Percentiles rank a stretch among this genome's conserved stretches.
phyloP scores from a whole-genome alignment of 2,888 invertebrate genomes.

The Ichneumoninae sp. region DNA sequence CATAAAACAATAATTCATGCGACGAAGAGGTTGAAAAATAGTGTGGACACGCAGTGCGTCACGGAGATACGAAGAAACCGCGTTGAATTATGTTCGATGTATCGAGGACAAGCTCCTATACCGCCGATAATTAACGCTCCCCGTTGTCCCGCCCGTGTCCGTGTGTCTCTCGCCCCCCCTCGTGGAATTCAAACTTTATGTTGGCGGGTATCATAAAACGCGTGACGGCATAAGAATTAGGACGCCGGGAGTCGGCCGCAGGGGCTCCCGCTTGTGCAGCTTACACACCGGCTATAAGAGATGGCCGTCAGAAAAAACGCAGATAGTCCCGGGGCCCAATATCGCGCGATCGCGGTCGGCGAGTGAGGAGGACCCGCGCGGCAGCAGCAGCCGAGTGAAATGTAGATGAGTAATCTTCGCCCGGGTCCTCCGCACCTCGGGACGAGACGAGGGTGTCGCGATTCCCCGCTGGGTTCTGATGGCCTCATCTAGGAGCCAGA shows the following conservation, averaged over 20 bases:
- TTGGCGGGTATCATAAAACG: conserved; percentile 83
- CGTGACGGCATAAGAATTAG: conserved; percentile 83
- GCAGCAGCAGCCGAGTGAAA: conserved; percentile 73
- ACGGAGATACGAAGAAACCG: not conserved
- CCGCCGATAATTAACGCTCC: conserved; percentile 81
- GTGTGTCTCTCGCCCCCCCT: conserved; percentile 55
- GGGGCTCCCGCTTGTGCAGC: conserved; percentile 63
- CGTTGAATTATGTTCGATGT: conserved; percentile 80
- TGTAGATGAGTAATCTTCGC: conserved; percentile 83
- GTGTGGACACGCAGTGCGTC: conserved; percentile 16
- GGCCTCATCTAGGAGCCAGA: conserved; percentile 82
- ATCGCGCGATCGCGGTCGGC: conserved; percentile 61
- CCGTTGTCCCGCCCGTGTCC: conserved; percentile 41
- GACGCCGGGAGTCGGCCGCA: conserved; percentile 74
- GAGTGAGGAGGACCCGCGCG: conserved; percentile 44
- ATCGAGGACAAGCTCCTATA: conserved; percentile 76
- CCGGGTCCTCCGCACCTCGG: conserved; percentile 66
- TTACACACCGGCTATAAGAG: conserved; percentile 36
- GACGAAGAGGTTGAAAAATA: conserved; percentile 12
- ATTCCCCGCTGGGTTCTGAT: conserved; percentile 83
- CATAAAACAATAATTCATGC: conserved; percentile 12
- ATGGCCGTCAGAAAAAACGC: conserved; percentile 12
- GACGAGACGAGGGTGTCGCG: conserved; percentile 82
- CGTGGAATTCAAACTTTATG: conserved; percentile 83
- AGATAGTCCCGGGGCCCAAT: conserved; percentile 6